Percentiles rank a stretch among this genome's conserved stretches.
Evolutionary conservation across 2,113 vertebrate species (phyloP).

Genomic region (Thryonomys swinderianus): DNA sequence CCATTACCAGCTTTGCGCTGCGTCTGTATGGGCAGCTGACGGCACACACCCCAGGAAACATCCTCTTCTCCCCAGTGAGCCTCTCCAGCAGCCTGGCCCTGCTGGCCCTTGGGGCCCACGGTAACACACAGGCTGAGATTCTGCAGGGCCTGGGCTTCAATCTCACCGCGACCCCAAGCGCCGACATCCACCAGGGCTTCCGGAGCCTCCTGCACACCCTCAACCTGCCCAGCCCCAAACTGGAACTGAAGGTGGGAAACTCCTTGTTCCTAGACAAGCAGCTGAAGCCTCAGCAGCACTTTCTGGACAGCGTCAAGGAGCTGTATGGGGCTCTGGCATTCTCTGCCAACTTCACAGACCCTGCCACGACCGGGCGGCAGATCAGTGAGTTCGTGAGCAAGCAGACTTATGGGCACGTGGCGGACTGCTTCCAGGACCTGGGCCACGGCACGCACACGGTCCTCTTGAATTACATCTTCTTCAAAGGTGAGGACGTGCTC

Average conservation of each 20-base stretch:
- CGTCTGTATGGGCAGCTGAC: constrained; percentile 87
- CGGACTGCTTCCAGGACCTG: constrained; percentile 84
- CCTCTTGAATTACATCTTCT: constrained; percentile 90
- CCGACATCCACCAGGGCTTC: constrained; percentile 85
- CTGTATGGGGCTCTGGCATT: constrained; percentile 83
- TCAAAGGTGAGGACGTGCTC: constrained; percentile 87
- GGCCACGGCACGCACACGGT: constrained; percentile 83
- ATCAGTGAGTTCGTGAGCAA: constrained; percentile 86
- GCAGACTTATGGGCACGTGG: constrained; percentile 87
- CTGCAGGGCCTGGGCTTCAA: constrained; percentile 88
- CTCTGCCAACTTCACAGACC: constrained; percentile 86
- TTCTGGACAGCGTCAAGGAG: constrained; percentile 82
- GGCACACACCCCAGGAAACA: constrained; percentile 76
- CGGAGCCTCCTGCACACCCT: constrained; percentile 86
- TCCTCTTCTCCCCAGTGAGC: constrained; percentile 91
- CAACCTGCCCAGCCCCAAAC: constrained; percentile 74
- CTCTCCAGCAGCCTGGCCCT: constrained; percentile 88
- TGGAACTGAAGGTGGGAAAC: constrained; percentile 86
- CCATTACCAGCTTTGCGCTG: constrained; percentile 88
- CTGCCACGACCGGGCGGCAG: constrained; percentile 77
- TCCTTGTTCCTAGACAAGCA: constrained; percentile 84
- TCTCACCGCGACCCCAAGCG: constrained; percentile 64
- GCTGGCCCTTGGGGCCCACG: constrained; percentile 85
- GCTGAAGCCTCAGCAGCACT: constrained; percentile 83
- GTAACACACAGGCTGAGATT: constrained; percentile 83